Base-by-base conservation (phyloP, 2,888 invertebrate species). In the Mesorhabditis sp. region DNA sequence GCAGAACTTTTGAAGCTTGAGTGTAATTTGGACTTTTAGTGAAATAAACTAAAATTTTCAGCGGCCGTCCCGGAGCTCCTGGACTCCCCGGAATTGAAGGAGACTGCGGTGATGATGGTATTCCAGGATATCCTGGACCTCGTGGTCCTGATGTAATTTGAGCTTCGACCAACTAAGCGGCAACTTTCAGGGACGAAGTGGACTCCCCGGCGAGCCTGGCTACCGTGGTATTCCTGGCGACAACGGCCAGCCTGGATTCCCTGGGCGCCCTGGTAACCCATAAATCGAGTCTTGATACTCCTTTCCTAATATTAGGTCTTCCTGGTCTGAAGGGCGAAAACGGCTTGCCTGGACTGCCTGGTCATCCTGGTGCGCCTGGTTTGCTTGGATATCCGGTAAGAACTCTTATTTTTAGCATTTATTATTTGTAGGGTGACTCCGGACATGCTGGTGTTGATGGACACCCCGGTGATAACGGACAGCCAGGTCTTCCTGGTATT, bases 301-400 rank as follows among this genome's bases (percentile, higher is more conserved):
- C 7, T 10, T 50, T 50, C 10, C 7, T 50, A 50, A 13, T 50
- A 13, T n/a, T 50, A 50, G 58, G 58, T 13, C 58, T 50, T 50
- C 78, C 80, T 58, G 81, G 79, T 65, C 62, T 76, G 28, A 76
- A 82, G 69, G 84, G 83, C 61, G 76, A 78, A 43, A 43, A 71
- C 43, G 80, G 80, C 13, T 62, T 70, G n/a, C 71, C 76, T 45
- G 83, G 81, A 65, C 71, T 75, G n/a, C 71, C 72, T 10, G 82
- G 81, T 67, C 67, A 75, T 43, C 73, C 72, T 15, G 81, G 82
- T 73, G 67, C 74, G 5, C 80, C 83, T 70, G 84, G 83, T 63
- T 71, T 73, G 15, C 62, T 69, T 28, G 80, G 81, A 72, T 65
- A 71, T 10, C 66, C 70, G 58, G 58, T 50, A 50, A 13, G 7